These are phyloP conservation scores for Daptonema setosum DNA, from an alignment of 2,888 invertebrate species.

Conservation along the genomic window DNA sequence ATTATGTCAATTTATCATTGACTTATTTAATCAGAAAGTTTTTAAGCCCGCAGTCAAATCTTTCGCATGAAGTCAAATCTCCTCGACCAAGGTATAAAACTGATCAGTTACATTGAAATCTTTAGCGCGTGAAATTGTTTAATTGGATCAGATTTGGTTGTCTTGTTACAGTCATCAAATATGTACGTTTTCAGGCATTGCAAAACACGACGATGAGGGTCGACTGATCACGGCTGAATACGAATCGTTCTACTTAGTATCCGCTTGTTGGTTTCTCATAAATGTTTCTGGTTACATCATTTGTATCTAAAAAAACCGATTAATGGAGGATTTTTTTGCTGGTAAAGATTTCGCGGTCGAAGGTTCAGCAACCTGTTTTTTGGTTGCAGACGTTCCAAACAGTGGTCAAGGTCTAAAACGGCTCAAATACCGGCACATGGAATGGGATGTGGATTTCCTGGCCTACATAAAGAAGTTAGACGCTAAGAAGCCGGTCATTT, in stretches of 20 bases:
- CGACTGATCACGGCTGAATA: conserved; percentile 71
- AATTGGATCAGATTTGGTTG: no score
- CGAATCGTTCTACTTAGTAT: conserved; percentile 65
- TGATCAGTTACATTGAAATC: no score
- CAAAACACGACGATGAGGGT: conserved; percentile 45
- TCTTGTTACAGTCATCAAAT: no score
- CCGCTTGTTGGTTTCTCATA: conserved; percentile 33
- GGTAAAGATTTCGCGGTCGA: neutral
- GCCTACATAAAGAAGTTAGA: conserved; percentile 56
- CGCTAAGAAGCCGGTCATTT: conserved; percentile 67
- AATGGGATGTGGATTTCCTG: conserved; percentile 69
- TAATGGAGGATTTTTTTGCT: neutral
- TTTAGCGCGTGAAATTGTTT: no score
- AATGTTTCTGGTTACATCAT: no score
- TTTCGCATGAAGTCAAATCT: no score
- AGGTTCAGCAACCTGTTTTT: neutral
- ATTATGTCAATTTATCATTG: no score
- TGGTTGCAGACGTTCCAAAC: conserved; percentile 60
- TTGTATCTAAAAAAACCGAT: no score
- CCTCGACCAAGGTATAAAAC: no score
- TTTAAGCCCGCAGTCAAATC: no score
- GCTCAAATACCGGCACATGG: conserved; percentile 50
- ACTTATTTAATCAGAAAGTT: no score
- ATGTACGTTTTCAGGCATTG: conserved; percentile 38
- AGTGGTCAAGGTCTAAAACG: conserved; percentile 68